A percentile compares a stretch with the other conserved stretches of the same genome.
Evolutionary conservation across 2,797 vertebrate species (phyloP).

Genomic region (Zenarchopterus dispar): DNA sequence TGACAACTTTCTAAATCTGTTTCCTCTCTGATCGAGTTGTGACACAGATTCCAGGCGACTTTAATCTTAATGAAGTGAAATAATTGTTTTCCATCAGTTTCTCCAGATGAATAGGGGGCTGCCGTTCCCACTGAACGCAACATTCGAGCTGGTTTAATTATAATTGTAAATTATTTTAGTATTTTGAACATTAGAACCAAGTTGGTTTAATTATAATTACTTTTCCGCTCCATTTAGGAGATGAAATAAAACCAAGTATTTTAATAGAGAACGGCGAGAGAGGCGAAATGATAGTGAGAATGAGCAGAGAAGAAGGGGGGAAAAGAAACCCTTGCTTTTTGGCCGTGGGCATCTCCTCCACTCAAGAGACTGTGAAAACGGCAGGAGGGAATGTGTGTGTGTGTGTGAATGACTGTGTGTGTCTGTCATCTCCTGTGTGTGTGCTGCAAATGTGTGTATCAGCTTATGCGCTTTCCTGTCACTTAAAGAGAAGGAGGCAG

Average conservation of each 20-base stretch:
- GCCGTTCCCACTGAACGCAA: conserved; percentile 53
- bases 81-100: conserved; percentile 77
- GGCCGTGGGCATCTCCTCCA: conserved; percentile 72
- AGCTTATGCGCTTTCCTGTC: conserved; percentile 58
- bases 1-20: conserved; percentile 72
- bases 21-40: conserved; percentile 63
- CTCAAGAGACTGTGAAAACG: conserved; percentile 75
- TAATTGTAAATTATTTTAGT: conserved; percentile 71
- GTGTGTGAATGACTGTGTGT: conserved; percentile 31
- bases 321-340: conserved; percentile 71
- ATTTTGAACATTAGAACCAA: conserved; percentile 73
- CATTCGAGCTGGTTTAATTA: conserved; percentile 75
- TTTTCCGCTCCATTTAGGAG: conserved; percentile 68
- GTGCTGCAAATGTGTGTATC: conserved; percentile 44
- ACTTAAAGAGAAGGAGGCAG: conserved; percentile 60
- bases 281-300: conserved; percentile 43
- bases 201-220: conserved; percentile 78
- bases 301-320: conserved; percentile 10
- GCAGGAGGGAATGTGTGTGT: conserved; percentile 61
- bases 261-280: conserved; percentile 51
- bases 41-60: conserved; percentile 69
- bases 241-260: conserved; percentile 66
- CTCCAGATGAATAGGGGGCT: conserved; percentile 61
- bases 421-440: conserved; percentile 45
- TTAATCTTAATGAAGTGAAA: conserved; percentile 81